Percentiles rank a stretch among this genome's conserved stretches.
Conservation (phyloP, 2,888 invertebrate genomes). For the Eupithecia tripunctaria region DNA sequence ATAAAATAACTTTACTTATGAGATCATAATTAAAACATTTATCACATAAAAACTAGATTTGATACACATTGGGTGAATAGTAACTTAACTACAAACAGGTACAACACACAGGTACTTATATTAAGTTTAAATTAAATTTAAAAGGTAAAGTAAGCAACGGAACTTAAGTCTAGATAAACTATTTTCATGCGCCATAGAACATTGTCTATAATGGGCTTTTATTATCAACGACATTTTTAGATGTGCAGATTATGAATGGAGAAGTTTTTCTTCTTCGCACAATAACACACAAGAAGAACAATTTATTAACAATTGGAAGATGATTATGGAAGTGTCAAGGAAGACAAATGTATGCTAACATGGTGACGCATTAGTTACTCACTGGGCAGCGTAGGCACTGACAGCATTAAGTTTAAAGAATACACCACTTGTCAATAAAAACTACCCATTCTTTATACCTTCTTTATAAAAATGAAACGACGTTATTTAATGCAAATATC, state of each 20-base stretch:
- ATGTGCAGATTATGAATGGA: background rate
- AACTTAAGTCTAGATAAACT: background rate
- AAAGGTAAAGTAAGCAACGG: background rate
- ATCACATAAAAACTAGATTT: conserved; percentile 40
- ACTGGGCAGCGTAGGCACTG: background rate
- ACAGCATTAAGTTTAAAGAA: background rate
- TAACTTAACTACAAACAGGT: conserved; percentile 7
- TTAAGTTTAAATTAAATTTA: background rate
- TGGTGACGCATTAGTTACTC: background rate
- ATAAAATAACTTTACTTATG: conserved; percentile 19
- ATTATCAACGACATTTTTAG: background rate
- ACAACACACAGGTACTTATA: background rate
- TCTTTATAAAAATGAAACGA: background rate
- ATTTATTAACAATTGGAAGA: background rate
- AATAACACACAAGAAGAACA: background rate
- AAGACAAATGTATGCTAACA: background rate
- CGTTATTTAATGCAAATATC: background rate
- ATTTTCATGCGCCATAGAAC: background rate
- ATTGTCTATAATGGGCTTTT: too few species aligned
- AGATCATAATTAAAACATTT: conserved; percentile 39
- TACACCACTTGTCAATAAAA: background rate
- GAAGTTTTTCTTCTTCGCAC: background rate
- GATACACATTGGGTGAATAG: conserved; percentile 35
- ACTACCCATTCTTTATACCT: background rate
- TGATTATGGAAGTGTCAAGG: background rate